phyloP scores from a whole-genome alignment of 2,113 vertebrate species.

The Aythya baeri region DNA sequence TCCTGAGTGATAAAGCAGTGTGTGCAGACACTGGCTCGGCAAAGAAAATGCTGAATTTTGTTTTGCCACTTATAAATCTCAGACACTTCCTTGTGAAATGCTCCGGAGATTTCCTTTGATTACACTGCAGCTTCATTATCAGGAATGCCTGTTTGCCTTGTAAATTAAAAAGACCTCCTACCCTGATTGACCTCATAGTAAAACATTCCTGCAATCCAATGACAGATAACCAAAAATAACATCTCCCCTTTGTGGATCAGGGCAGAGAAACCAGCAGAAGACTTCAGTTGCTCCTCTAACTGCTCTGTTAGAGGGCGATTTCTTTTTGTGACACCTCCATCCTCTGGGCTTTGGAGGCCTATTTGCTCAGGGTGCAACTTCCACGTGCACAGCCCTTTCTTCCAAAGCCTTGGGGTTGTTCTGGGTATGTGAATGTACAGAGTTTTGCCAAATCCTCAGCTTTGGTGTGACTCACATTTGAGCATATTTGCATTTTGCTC shows the following conservation, averaged over 20 bases:
- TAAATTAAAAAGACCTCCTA: slow-evolving; percentile 47
- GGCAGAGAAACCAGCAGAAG: background rate
- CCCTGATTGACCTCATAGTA: slow-evolving; percentile 33
- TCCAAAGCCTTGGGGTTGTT: background rate
- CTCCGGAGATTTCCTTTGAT: slow-evolving; percentile 60
- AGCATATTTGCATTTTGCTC: background rate
- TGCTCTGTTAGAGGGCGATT: background rate
- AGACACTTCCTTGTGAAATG: slow-evolving; percentile 37
- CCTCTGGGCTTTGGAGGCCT: background rate
- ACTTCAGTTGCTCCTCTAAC: background rate
- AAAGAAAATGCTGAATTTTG: slow-evolving; percentile 15
- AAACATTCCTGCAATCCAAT: slow-evolving; percentile 36
- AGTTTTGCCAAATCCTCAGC: background rate
- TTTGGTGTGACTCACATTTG: background rate
- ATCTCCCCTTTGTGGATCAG: background rate
- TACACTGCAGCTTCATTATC: slow-evolving; percentile 60
- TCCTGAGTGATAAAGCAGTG: background rate
- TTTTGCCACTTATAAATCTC: slow-evolving; percentile 20
- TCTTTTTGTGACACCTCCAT: background rate
- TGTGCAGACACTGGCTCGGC: background rate
- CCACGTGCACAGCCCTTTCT: background rate
- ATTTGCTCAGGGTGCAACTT: background rate
- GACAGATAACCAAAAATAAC: slow-evolving; percentile 41
- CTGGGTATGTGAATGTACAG: background rate
- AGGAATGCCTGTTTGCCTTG: slow-evolving; percentile 64